Conservation (phyloP, 2,888 invertebrate species). For the Drosophila bunnanda region DNA sequence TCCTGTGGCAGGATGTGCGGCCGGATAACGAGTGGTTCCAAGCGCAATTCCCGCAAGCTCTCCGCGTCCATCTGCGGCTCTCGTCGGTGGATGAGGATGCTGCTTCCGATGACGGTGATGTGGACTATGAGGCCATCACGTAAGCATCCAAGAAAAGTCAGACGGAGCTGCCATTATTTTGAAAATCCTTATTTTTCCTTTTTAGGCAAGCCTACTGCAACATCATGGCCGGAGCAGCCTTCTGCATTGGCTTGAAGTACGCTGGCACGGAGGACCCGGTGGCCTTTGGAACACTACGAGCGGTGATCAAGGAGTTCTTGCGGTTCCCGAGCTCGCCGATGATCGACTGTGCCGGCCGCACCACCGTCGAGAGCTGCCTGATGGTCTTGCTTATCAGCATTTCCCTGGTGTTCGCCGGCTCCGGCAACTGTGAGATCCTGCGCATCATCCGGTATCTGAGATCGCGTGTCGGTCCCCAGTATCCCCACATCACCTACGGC, state of each 20-base stretch:
- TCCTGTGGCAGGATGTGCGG: conserved; percentile 94
- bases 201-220: conserved; percentile 97
- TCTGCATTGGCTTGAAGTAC: conserved; percentile 96
- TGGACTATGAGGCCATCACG: conserved; percentile 98
- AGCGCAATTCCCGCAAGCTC: conserved; percentile 90
- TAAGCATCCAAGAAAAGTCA: conserved; percentile 83
- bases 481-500: conserved; percentile 92
- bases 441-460: conserved; percentile 94
- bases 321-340: conserved; percentile 88
- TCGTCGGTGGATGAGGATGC: conserved; percentile 86
- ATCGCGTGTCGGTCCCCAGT: conserved; percentile 90
- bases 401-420: conserved; percentile 94
- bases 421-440: conserved; percentile 93
- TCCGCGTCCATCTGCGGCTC: conserved; percentile 85
- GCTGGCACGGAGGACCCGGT: conserved; percentile 95
- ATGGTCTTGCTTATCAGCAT: conserved; percentile 91
- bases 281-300: conserved; percentile 90
- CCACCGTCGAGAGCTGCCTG: conserved; percentile 95
- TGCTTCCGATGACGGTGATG: conserved; percentile 83
- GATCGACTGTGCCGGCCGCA: conserved; percentile 94
- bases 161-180: background rate
- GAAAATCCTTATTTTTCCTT: conserved; percentile 14
- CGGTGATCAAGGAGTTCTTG: conserved; percentile 83
- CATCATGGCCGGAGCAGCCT: conserved; percentile 96
- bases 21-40: conserved; percentile 94